Evolutionary conservation across 1,140 invertebrate species (phyloP), one percentile per base, ranked within the genome.

Genomic region (Wiebesia pumilae): DNA sequence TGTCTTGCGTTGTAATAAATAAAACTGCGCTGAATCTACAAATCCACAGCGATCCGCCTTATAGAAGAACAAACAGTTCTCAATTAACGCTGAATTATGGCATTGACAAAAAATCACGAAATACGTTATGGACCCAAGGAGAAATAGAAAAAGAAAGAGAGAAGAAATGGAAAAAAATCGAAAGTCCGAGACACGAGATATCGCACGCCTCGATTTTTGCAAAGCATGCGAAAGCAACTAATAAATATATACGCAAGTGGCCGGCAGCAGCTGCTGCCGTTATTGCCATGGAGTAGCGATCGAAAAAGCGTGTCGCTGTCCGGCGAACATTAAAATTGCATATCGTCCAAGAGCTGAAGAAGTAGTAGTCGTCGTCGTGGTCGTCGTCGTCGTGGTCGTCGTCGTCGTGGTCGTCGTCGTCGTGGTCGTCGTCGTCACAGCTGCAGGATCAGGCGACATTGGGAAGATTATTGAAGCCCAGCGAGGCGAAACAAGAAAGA

Each of bases 51-150:
- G 27, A 33, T 75, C 38, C 2, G 27, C 24, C 58, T 6, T 75
- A 84, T 65, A 80, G 85, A 77, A 80, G 54, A 81, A 38, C 51
- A 81, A 82, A 80, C 69, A 81, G 54, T 79, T 78, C 73, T 83
- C 80, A 83, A 87, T 84, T 87, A 84, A 65, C 51, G 43, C 69
- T 84, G 82, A 84, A 81, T 87, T 75, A 84, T 84, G 33, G 82
- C 67, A 30, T 73, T 27, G 75, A 73, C 62, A 71, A 83, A 80
- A 85, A 80, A 77, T 75, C 67, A 51, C 33, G 51, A 40, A 69
- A 75, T 73, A 51, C 58, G 65, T n/a, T 75, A 4, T 33, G n/a
- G 16, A 6, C 67, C 38, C 67, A 30, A 30, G 0, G 19, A 69
- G 27, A 30, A n/a, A 58, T n/a, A 67, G 16, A n/a, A n/a, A 6